phyloP scores from a whole-genome alignment of 2,888 invertebrate species.

The Punctoribates punctum region DNA sequence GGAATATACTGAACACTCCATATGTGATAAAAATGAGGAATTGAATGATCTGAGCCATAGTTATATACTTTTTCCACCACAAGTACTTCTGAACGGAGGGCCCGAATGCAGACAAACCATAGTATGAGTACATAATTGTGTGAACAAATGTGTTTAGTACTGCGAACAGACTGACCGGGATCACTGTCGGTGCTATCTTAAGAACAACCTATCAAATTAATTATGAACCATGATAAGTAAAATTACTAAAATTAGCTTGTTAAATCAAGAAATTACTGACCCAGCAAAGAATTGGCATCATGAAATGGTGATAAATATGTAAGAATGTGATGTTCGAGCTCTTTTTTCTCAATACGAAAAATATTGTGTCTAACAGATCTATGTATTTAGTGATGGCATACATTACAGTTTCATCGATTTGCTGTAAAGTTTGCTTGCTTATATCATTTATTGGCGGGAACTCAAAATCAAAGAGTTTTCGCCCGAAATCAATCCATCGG shows the following conservation, averaged over 20 bases:
- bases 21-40: constrained; percentile 20
- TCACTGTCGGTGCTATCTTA: constrained; percentile 38
- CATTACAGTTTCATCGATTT: background rate
- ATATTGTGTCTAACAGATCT: constrained; percentile 36
- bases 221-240: too few relatives aligned
- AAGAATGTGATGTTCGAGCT: constrained; percentile 29
- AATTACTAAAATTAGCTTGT: too few relatives aligned
- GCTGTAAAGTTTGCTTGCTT: background rate
- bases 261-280: too few relatives aligned
- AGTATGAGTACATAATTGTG: constrained; percentile 37
- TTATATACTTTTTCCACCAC: constrained; percentile 42
- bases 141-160: constrained; percentile 38
- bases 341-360: constrained; percentile 40
- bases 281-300: constrained; percentile 34
- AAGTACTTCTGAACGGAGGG: constrained; percentile 32
- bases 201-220: constrained; percentile 22
- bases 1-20: constrained; percentile 34
- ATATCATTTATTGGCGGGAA: constrained; percentile 27
- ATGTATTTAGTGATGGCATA: constrained; percentile 26
- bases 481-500: constrained; percentile 24
- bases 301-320: constrained; percentile 37
- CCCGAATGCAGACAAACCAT: constrained; percentile 38
- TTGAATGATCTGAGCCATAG: constrained; percentile 30
- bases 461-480: constrained; percentile 26
- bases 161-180: constrained; percentile 12